Evolutionary conservation across 2,888 invertebrate species (phyloP).

Genomic region (Leptinotarsa juncta): DNA sequence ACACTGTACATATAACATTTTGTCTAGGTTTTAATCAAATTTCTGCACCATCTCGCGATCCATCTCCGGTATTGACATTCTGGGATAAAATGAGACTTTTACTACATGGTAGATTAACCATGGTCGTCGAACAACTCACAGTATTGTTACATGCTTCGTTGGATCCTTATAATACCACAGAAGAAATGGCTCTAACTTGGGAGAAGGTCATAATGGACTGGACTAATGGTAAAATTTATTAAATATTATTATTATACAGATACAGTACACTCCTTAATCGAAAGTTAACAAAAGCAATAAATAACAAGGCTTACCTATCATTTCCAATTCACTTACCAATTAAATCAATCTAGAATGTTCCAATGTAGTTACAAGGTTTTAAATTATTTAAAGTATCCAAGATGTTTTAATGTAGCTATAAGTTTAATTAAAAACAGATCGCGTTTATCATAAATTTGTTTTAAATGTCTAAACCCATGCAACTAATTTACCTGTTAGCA

Average conservation of each 20-base stretch:
- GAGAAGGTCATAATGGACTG: conserved; percentile 93
- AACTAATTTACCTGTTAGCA: no score
- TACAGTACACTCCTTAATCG: no score
- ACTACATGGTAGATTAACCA: conserved; percentile 91
- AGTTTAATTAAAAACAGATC: no score
- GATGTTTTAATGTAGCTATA: no score
- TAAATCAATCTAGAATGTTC: no score
- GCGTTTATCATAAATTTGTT: no score
- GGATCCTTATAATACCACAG: conserved; percentile 98
- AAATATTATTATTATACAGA: neutral
- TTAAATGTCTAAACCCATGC: no score
- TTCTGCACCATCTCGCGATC: conserved; percentile 88
- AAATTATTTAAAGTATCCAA: no score
- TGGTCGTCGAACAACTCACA: conserved; percentile 88
- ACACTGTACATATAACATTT: neutral
- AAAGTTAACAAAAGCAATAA: no score
- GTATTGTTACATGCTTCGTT: conserved; percentile 94
- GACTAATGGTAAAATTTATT: conserved; percentile 79
- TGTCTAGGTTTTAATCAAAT: conserved; percentile 85
- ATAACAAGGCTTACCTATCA: no score
- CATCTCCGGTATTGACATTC: conserved; percentile 92
- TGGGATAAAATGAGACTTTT: conserved; percentile 97
- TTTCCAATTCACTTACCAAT: no score
- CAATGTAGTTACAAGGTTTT: no score
- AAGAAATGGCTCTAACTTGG: conserved; percentile 99